Percentiles rank a stretch among this genome's conserved stretches.
phyloP scores from a whole-genome alignment of 2,113 vertebrate species.

The Heptranchias perlo region DNA sequence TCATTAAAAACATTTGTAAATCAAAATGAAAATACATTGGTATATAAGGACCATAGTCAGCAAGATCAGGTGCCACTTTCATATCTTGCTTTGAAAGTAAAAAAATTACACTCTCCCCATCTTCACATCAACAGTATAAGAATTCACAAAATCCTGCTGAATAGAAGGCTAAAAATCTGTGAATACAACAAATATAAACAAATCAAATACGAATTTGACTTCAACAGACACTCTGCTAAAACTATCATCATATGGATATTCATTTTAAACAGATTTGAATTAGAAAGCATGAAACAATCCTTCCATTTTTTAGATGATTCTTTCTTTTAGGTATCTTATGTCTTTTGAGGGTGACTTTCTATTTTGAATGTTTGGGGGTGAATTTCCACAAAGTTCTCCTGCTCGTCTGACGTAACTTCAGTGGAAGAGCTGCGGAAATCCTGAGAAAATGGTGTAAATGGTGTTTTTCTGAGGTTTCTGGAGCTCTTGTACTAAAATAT shows the following conservation, averaged over 20 bases:
- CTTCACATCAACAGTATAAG: not conserved
- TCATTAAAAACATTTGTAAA: not conserved
- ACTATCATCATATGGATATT: not conserved
- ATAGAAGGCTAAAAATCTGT: constrained; percentile 13
- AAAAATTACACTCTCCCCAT: not conserved
- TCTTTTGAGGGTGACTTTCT: not conserved
- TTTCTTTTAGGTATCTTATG: not conserved
- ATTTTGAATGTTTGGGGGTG: not conserved
- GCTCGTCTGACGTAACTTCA: not conserved
- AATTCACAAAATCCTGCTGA: constrained; percentile 4
- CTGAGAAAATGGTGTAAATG: not conserved
- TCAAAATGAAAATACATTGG: not conserved
- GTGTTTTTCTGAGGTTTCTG: not conserved
- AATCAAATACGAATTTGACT: not conserved
- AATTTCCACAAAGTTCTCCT: not conserved
- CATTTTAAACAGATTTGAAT: not conserved
- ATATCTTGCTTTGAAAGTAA: constrained; percentile 12
- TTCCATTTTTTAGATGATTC: not conserved
- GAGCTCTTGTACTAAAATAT: not conserved
- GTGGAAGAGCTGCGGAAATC: not conserved
- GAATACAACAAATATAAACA: not conserved
- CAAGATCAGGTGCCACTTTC: constrained; percentile 11
- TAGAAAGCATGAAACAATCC: not conserved
- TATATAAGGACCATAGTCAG: not conserved
- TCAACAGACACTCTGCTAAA: not conserved